These are phyloP conservation scores for Diabrotica balteata DNA, from an alignment of 2,888 invertebrate species.

Conservation along the genomic window DNA sequence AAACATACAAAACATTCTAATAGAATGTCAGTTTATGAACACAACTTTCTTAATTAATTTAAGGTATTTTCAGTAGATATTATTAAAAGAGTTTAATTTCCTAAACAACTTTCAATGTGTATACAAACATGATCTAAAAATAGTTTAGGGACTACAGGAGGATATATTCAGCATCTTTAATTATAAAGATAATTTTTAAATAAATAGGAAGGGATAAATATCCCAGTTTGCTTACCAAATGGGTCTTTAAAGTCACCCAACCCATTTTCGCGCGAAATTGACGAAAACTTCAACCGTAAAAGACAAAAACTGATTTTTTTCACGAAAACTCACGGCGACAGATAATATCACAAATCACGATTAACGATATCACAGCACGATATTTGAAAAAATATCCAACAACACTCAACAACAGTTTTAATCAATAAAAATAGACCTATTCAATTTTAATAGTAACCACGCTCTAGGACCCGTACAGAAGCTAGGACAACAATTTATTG, in stretches of 20 bases:
- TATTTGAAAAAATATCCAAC: constrained; percentile 9
- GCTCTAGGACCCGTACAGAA: constrained; percentile 40
- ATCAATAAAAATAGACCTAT: constrained; percentile 12
- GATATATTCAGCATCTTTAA: no score
- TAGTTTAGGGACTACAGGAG: no score
- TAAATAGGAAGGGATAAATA: no score
- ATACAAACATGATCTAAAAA: no score
- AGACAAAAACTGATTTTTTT: constrained; percentile 8
- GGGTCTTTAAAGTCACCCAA: constrained; percentile 65
- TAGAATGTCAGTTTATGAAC: no score
- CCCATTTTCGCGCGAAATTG: constrained; percentile 58
- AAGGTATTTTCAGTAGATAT: no score
- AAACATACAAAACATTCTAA: no score
- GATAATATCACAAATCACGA: constrained; percentile 35
- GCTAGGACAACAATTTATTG: constrained; percentile 53
- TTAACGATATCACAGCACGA: constrained; percentile 36
- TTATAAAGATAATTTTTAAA: no score
- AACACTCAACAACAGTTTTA: constrained; percentile 8
- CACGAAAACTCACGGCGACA: constrained; percentile 9
- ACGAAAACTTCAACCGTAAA: constrained; percentile 12
- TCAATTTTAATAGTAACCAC: constrained; percentile 9
- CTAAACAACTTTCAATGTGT: no score
- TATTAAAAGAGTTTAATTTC: no score
- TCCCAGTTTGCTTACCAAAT: constrained; percentile 62
- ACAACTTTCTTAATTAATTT: no score